Percentiles rank a stretch among this genome's conserved stretches.
These are phyloP conservation scores for Nemoura dubitans DNA, from an alignment of 2,888 invertebrate genomes.

Conservation along the genomic window DNA sequence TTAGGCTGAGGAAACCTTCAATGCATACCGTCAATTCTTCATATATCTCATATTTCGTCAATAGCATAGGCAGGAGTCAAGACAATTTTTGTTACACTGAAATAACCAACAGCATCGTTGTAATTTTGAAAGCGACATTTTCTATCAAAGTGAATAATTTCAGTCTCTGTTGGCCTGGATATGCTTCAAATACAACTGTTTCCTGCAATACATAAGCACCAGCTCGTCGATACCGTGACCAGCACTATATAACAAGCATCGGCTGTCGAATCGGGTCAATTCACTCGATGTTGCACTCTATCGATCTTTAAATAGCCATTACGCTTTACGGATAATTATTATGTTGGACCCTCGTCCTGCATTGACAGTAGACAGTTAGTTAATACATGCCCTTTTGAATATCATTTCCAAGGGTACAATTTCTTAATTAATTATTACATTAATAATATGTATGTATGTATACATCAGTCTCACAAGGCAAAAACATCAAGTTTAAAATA, in stretches of 20 bases:
- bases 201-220: constrained; percentile 15
- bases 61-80: not conserved
- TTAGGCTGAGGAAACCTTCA: constrained; percentile 36
- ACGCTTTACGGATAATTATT: not conserved
- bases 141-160: not conserved
- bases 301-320: not conserved
- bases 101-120: constrained; percentile 7
- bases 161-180: constrained; percentile 7
- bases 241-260: constrained; percentile 1
- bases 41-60: not conserved
- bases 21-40: not conserved
- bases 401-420: constrained; percentile 41
- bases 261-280: constrained; percentile 30
- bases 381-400: not conserved
- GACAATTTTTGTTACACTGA: not conserved
- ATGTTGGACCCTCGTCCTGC: constrained; percentile 44
- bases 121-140: not conserved
- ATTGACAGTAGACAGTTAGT: not conserved
- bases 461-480: constrained; percentile 63
- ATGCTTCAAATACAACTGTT: not conserved
- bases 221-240: constrained; percentile 10
- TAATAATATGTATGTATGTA: constrained; percentile 31
- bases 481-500: constrained; percentile 54
- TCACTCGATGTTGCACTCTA: not conserved
- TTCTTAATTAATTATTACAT: constrained; percentile 24